Base-by-base conservation (phyloP, 2,113 vertebrate species). In the Pelmatolapia mariae region DNA sequence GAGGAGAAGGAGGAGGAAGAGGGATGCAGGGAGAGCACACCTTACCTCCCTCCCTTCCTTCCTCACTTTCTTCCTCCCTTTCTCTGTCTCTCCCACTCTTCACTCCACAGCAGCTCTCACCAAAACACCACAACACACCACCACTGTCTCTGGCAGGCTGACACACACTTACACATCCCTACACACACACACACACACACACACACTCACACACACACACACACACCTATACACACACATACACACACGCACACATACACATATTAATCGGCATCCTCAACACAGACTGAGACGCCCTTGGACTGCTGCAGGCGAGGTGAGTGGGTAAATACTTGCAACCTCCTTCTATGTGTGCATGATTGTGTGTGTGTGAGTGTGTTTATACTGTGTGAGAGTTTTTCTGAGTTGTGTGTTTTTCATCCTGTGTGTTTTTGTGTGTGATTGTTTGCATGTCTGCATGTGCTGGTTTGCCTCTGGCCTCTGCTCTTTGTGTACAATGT, bases 221-320 rank as follows among this genome's bases (percentile, higher is more conserved):
- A 93, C 90, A 94, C 71, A 82, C 85, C 87, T 86, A 83, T 22
- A 90, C 92, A 89, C 85, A 61, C 59, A 63, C 63, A 57, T 57
- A 84, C 50, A 87, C 87, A 89, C 54, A 80, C 83, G 89, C 85
- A 86, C 89, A 78, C 76, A 85, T 31, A 79, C 94, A 91, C 91
- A 88, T 78, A 53, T 66, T 91, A 89, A 95, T 91, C 82, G 93
- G 91, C 93, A 94, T 93, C 94, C 94, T 91, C 89, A 86, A 43
- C 86, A 66, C 88, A 91, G 90, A 90, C 87, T 10, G 57, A 90
- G 92, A 90, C 92, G 95, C 94, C 95, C 93, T 89, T 94, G 93
- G 96, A 96, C 96, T 96, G 95, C 96, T 95, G 94, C 91, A 92
- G 90, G 91, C 93, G 92, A 96, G 96, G 96, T 94, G 93, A 96